Evolutionary conservation across 1,140 invertebrate genomes (phyloP), one percentile per base, ranked within the genome.

Genomic region (Melanaphis sacchari): DNA sequence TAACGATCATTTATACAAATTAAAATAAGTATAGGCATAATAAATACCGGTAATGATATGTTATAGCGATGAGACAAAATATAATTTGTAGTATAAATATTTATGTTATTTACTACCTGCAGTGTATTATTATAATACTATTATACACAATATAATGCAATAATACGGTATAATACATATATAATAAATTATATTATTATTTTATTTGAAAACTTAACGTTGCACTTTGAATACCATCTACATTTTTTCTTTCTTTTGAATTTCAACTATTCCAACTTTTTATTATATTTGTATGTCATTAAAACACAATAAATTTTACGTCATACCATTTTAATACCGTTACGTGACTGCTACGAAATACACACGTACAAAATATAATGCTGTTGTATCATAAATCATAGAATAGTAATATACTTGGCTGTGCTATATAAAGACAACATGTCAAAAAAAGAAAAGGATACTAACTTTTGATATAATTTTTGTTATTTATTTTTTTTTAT

Each of bases 1-100:
- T 76, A 76, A 76, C n/a, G 59, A 76, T 76, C 31, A 76, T 76
- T 76, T 76, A 76, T 76, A 76, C 59, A 76, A 76, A 76, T n/a
- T 76, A n/a, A 76, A 76, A n/a, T 18, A n/a, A 76, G 21, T n/a
- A n/a, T 76, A 18, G 31, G 59, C 4, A 1, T 76, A 76, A 76
- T 76, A 76, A 76, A 76, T 76, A n/a, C 15, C 31, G 4, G 59
- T 66, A n/a, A n/a, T n/a, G 31, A n/a, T 76, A 76, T 76, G 22
- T 66, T 76, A 76, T 15, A 76, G 59, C 15, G 15, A 76, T 76
- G n/a, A 76, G 15, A 76, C n/a, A 66, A 43, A 66, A 66, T 11
- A 76, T n/a, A n/a, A 76, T 76, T n/a, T 76, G 15, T n/a, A 18
- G 59, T 6, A 76, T 76, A 76, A 76, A 76, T 76, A 76, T 76